Evolutionary conservation across 2,888 invertebrate genomes (phyloP).

Genomic region (Crematogaster levior): DNA sequence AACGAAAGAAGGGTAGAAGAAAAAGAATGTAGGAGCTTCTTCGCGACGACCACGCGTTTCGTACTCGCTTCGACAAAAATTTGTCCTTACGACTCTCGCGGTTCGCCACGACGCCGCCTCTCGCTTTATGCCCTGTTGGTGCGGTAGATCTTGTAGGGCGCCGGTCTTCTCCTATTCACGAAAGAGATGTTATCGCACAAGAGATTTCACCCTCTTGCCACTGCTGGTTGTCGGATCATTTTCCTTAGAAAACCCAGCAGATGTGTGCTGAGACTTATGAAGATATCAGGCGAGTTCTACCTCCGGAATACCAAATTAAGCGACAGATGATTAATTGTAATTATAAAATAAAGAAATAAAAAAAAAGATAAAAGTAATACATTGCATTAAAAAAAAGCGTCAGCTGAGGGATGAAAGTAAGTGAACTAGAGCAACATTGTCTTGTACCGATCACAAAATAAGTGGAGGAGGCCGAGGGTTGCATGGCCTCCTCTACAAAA

Average conservation of each 20-base stretch:
- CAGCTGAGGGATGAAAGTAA: neutral
- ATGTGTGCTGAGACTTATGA: slow-evolving; percentile 1
- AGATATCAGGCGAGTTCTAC: neutral
- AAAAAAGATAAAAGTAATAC: neutral
- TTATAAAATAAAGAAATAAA: neutral
- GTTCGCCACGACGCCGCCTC: slow-evolving; percentile 30
- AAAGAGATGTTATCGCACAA: slow-evolving; percentile 34
- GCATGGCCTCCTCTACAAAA: slow-evolving; percentile 66
- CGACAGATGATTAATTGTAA: slow-evolving; percentile 6
- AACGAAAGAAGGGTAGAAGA: neutral
- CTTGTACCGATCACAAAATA: slow-evolving; percentile 11
- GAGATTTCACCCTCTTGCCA: slow-evolving; percentile 27
- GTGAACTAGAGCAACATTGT: neutral
- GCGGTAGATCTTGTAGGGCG: neutral
- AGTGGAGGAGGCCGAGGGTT: neutral
- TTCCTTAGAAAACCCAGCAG: slow-evolving; percentile 26
- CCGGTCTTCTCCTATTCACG: slow-evolving; percentile 4
- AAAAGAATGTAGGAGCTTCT: neutral
- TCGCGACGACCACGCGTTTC: slow-evolving; percentile 8
- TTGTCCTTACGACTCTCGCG: slow-evolving; percentile 39
- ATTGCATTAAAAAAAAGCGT: neutral
- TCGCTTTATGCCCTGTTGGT: slow-evolving; percentile 15
- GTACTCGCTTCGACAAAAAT: slow-evolving; percentile 12
- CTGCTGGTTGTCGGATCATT: neutral
- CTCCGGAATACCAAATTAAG: neutral